phyloP scores from a whole-genome alignment of 2,888 invertebrate species.

The Biston betularia region DNA sequence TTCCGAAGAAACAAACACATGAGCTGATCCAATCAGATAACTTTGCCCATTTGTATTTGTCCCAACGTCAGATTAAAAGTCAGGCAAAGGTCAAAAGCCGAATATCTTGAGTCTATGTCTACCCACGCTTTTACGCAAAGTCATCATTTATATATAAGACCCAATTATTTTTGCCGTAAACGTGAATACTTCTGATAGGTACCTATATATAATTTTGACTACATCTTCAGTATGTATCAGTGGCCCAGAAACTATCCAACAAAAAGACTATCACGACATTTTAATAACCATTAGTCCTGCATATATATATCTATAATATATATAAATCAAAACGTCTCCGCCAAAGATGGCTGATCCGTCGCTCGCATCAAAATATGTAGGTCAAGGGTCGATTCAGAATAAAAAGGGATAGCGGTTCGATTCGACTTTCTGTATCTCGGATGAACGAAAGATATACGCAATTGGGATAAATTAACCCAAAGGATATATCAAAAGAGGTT shows the following conservation, averaged over 20 bases:
- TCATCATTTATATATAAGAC: constrained; percentile 4
- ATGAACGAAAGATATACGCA: constrained; percentile 12
- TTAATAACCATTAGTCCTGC: constrained; percentile 30
- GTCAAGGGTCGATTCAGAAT: constrained; percentile 28
- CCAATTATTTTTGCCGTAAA: too few relatives aligned
- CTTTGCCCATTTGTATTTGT: constrained; percentile 41
- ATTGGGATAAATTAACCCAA: constrained; percentile 29
- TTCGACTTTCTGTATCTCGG: constrained; percentile 29
- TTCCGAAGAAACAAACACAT: constrained; percentile 42
- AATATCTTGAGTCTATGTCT: constrained; percentile 8
- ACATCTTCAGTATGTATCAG: not conserved
- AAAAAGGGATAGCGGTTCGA: constrained; percentile 27
- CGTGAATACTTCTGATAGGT: too few relatives aligned
- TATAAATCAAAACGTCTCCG: constrained; percentile 37
- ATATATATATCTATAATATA: constrained; percentile 39
- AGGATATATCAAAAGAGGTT: not conserved
- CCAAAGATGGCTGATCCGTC: constrained; percentile 35
- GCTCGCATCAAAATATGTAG: constrained; percentile 14
- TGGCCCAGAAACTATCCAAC: constrained; percentile 6
- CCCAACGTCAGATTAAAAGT: constrained; percentile 38
- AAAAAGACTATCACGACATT: constrained; percentile 27
- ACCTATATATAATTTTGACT: too few relatives aligned
- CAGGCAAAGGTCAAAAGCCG: constrained; percentile 36
- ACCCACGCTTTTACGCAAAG: constrained; percentile 1
- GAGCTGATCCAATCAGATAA: constrained; percentile 46